Evolutionary conservation across 2,888 invertebrate genomes (phyloP).

Genomic region (Cryptocephalus moraei): DNA sequence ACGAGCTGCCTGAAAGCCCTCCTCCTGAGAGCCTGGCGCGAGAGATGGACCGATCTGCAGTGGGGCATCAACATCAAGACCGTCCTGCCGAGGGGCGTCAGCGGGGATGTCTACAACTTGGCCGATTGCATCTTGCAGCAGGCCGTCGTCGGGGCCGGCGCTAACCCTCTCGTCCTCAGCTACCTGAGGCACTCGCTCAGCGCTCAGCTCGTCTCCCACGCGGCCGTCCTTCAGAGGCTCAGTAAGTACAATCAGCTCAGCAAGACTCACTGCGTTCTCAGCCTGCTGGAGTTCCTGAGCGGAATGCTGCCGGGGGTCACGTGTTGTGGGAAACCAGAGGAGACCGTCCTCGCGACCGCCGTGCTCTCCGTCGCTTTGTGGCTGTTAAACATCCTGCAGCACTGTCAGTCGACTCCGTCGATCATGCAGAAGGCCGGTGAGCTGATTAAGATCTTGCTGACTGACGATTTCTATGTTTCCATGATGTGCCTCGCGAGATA

Average conservation of each 20-base stretch:
- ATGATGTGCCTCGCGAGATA: slow-evolving; percentile 77
- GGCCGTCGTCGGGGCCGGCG: slow-evolving; percentile 86
- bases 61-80: slow-evolving; percentile 95
- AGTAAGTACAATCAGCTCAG: slow-evolving; percentile 74
- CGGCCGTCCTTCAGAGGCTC: slow-evolving; percentile 78
- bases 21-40: slow-evolving; percentile 82
- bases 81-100: slow-evolving; percentile 70
- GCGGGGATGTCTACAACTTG: slow-evolving; percentile 86
- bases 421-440: slow-evolving; percentile 58
- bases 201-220: slow-evolving; percentile 83
- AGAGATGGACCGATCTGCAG: slow-evolving; percentile 89
- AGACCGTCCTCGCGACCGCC: slow-evolving; percentile 71
- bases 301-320: slow-evolving; percentile 51
- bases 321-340: slow-evolving; percentile 76
- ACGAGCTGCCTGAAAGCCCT: slow-evolving; percentile 72
- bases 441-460: slow-evolving; percentile 49
- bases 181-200: slow-evolving; percentile 88
- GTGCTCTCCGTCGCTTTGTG: slow-evolving; percentile 74
- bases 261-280: slow-evolving; percentile 80
- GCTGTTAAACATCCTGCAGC: slow-evolving; percentile 65
- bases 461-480: slow-evolving; percentile 60
- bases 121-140: slow-evolving; percentile 91
- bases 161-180: slow-evolving; percentile 82
- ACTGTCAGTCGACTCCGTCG: slow-evolving; percentile 33
- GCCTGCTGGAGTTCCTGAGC: slow-evolving; percentile 77